These are phyloP conservation scores for Sebastes diaconus DNA, from an alignment of 2,797 vertebrate genomes.

Conservation along the genomic window DNA sequence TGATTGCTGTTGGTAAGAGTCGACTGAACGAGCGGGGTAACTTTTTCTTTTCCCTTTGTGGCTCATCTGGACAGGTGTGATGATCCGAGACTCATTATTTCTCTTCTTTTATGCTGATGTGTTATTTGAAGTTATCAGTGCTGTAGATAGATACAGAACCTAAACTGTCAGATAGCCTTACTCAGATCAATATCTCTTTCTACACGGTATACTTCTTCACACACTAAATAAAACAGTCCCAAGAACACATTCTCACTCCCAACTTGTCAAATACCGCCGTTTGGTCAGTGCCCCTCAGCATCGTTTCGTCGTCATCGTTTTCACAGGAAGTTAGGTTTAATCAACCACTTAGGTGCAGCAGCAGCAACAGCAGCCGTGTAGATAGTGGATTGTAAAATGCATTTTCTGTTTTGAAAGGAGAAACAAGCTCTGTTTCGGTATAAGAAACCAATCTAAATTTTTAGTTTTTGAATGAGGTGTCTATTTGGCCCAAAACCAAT, in stretches of 20 bases:
- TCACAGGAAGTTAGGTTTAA: too few species aligned
- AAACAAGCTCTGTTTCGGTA: not conserved
- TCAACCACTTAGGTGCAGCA: too few species aligned
- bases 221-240: not conserved
- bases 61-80: not conserved
- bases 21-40: not conserved
- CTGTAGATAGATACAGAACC: not conserved
- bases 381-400: not conserved
- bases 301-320: too few species aligned
- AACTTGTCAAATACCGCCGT: too few species aligned
- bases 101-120: not conserved
- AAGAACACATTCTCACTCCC: not conserved
- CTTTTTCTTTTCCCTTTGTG: not conserved
- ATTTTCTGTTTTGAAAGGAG: not conserved
- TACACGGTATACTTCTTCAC: not conserved
- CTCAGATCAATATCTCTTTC: not conserved
- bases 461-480: too few species aligned
- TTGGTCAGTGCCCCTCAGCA: too few species aligned
- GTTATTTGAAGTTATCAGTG: not conserved
- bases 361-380: not conserved
- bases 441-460: too few species aligned
- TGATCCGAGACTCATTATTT: slow-evolving; percentile 22
- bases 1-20: slow-evolving; percentile 21
- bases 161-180: not conserved
- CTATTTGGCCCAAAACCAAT: too few species aligned